Evolutionary conservation across 92 coral and sea anemone genomes (phyloP), one percentile per base, ranked within the genome.

Genomic region (Porites cylindrica): DNA sequence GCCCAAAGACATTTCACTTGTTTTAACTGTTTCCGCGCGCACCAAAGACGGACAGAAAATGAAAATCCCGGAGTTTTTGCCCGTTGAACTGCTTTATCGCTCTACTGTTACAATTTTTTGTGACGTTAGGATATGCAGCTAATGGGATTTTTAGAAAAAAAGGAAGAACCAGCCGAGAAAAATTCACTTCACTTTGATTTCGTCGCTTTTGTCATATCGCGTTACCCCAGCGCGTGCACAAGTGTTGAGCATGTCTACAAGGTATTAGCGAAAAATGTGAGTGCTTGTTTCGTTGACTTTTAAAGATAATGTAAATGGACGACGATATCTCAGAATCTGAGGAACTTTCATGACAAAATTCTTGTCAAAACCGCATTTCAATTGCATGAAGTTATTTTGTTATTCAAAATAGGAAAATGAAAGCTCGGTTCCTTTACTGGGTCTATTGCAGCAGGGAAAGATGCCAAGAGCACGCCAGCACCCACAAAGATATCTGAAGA

Each of bases 321-420:
- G 70, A 65, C 70, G 70, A 65, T 65, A 65, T 29, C 47, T 70
- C 47, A 70, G 29, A 38, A 38, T 38, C 47, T 38, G 47, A 65
- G 29, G 20, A 69, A 69, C 10, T 69, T 17, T 21, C 74, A 69
- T 23, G 74, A 69, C 74, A 69, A 29, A 69, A 29, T 38, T 38
- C 47, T 38, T 38, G 47, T 38, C 47, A 38, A 38, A 4, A 38
- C 47, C 47, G 47, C 47, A 69, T 69, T 69, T 83, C 80, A 83
- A 72, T 29, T 72, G 79, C 86, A 82, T 82, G 86, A 82, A 82
- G 69, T 83, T 83, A 6, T 72, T 69, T 43, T 74, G 81, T 83
- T 63, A 83, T 83, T 43, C 75, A 83, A 83, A 73, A 74, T 71
- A 83, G 81, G 88, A 83, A 38, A 61, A 83, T 83, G 81, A 83